Base-by-base conservation (phyloP, 2,113 vertebrate genomes). In the Alethe castanea region DNA sequence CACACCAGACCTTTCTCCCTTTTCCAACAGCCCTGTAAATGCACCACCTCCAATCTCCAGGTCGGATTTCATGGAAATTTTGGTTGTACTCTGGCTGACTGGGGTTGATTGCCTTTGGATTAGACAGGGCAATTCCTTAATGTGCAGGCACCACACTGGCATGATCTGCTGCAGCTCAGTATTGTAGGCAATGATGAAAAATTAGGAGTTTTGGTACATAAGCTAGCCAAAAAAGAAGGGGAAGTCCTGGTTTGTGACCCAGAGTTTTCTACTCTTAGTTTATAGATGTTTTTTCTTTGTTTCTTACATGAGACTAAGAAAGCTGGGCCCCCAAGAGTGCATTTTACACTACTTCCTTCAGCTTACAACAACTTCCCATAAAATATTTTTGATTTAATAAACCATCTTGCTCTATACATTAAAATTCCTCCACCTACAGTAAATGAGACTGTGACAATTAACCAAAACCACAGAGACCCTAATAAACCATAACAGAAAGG, bases 321-420 rank as follows among this genome's bases (percentile, higher is more conserved):
- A 97, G 62, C 50, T 91, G 62, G 80, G 74, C 80, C 88, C 80
- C 50, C 87, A 88, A 70, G 95, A 93, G 92, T 59, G n/a, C 56
- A 45, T 96, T 95, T 97, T 96, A 95, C 87, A 77, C 44, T 12
- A 85, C 78, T 96, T 95, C 81, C 92, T 88, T 87, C 90, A 93
- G 88, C 85, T 96, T 70, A 74, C 62, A 97, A 72, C 81, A 95
- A 94, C 62, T 65, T 86, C 62, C 71, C 91, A 95, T 96, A 94
- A 97, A 97, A 87, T 80, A 93, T 81, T 93, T 96, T 79, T 97
- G 73, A 97, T 94, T 94, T 81, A 96, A 96, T 86, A 96, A 94
- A 94, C 90, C 76, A 89, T 92, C 90, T 91, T 93, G 47, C 90
- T 82, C 61, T 65, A 26, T 26, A 85, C 60, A 82, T 96, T 97